Evolutionary conservation across 1,140 invertebrate species (phyloP), one percentile per base, ranked within the genome.

Genomic region (Cydia strobilella): DNA sequence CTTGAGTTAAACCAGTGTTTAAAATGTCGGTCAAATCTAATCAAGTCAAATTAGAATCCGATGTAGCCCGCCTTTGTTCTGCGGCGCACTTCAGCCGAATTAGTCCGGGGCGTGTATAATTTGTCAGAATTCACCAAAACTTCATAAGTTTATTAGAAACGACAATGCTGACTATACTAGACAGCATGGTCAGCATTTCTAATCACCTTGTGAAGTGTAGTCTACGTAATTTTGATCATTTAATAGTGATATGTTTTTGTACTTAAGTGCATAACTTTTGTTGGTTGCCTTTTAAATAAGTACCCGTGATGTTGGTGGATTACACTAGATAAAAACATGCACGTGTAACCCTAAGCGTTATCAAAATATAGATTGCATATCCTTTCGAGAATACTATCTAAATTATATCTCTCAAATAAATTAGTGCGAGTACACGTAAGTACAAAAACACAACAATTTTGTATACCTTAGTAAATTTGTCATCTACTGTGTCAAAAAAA

Each of bases 11-110:
- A 82, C 75, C 75, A 81, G 79, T 76, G 78, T 85, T 85, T 84
- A 82, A 84, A 82, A 85, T 84, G 80, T 82, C 81, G 81, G 79
- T 84, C 79, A 84, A 85, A 85, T 82, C 84, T 82, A 84, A 85
- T 85, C 82, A 85, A 82, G 82, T 76, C 81, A 79, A 80, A 84
- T 85, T 85, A 84, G 81, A 82, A 84, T 81, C 79, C 80, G 77
- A 82, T 84, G 81, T 82, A 82, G 79, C 39, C 63, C 65, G 75
- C 72, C 74, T 74, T 73, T 77, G 78, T 79, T 78, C 75, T 35
- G 78, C 76, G 73, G 69, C 62, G 72, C 72, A 72, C 76, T 75
- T 73, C 79, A 77, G 71, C 77, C 62, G 74, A 82, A 84, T 82
- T 84, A 84, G 83, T 74, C 73, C 65, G 42, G 74, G 73, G 80